These are phyloP conservation scores for Rhopalosiphum maidis DNA, from an alignment of 1,140 invertebrate species.

Conservation along the genomic window DNA sequence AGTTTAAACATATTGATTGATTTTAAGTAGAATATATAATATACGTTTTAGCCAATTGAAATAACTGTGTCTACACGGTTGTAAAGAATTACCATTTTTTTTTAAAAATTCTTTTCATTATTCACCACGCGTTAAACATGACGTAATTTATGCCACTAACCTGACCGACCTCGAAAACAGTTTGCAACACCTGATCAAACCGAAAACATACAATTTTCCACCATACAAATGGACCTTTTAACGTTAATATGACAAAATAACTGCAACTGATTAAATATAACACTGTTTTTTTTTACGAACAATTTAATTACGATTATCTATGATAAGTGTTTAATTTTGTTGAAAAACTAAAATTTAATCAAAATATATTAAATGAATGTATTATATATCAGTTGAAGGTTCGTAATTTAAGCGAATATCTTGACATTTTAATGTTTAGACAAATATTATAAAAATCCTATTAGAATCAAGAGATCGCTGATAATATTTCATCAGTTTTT, in stretches of 20 bases:
- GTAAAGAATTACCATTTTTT: slow-evolving; percentile 31
- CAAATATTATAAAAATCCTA: neutral
- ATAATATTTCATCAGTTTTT: neutral
- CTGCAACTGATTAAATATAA: slow-evolving; percentile 31
- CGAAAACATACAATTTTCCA: slow-evolving; percentile 32
- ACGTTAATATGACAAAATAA: slow-evolving; percentile 17
- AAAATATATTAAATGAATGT: neutral
- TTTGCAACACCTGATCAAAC: slow-evolving; percentile 55
- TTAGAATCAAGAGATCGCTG: neutral
- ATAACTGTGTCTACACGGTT: slow-evolving; percentile 34
- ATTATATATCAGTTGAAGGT: neutral
- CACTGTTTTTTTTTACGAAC: neutral
- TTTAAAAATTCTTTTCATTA: neutral
- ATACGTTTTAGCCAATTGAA: neutral
- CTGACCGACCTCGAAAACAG: slow-evolving; percentile 44
- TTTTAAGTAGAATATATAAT: slow-evolving; percentile 5
- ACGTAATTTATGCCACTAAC: slow-evolving; percentile 47
- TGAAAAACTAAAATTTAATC: neutral
- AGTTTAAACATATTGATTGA: neutral
- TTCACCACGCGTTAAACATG: slow-evolving; percentile 41
- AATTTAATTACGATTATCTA: neutral
- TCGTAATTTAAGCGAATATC: neutral
- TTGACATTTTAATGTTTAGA: neutral
- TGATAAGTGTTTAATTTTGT: neutral
- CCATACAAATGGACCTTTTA: neutral